These are phyloP conservation scores for Laticauda laticaudata DNA, from an alignment of 2,113 vertebrate genomes.

Conservation along the genomic window DNA sequence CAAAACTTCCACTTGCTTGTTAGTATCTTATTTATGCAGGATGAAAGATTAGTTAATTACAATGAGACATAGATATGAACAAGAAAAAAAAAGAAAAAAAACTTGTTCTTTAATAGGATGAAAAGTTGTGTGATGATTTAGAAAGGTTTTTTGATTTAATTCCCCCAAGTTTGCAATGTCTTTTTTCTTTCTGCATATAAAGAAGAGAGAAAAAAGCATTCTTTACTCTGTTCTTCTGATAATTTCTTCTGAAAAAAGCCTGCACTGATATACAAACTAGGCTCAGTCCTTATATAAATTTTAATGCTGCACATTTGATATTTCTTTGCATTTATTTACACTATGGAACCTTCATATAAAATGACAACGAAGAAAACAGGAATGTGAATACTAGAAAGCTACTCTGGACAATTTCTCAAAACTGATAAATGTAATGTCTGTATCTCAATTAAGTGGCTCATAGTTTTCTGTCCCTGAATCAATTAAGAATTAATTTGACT, in stretches of 20 bases:
- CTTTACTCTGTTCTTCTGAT: slow-evolving; percentile 46
- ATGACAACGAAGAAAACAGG: slow-evolving; percentile 41
- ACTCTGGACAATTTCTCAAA: slow-evolving; percentile 64
- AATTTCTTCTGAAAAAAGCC: slow-evolving; percentile 45
- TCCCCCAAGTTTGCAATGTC: slow-evolving; percentile 34
- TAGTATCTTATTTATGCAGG: slow-evolving; percentile 46
- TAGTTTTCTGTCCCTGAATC: slow-evolving; percentile 67
- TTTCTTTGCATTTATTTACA: background rate
- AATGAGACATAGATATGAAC: slow-evolving; percentile 21
- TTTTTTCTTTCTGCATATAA: slow-evolving; percentile 51
- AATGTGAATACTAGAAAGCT: slow-evolving; percentile 47
- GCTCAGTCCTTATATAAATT: slow-evolving; percentile 16
- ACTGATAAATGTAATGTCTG: slow-evolving; percentile 63
- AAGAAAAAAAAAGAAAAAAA: slow-evolving; percentile 31
- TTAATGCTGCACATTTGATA: slow-evolving; percentile 5
- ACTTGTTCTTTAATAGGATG: slow-evolving; percentile 31
- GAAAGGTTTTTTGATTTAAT: slow-evolving; percentile 59
- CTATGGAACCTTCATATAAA: slow-evolving; percentile 22
- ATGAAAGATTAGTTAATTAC: slow-evolving; percentile 40
- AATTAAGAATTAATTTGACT: slow-evolving; percentile 79
- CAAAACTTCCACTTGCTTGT: slow-evolving; percentile 14
- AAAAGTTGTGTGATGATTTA: slow-evolving; percentile 53
- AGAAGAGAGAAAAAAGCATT: slow-evolving; percentile 27
- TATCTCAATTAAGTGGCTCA: slow-evolving; percentile 57
- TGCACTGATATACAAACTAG: slow-evolving; percentile 24